Evolutionary conservation across 2,888 invertebrate genomes (phyloP).

Genomic region (Euphydryas editha): DNA sequence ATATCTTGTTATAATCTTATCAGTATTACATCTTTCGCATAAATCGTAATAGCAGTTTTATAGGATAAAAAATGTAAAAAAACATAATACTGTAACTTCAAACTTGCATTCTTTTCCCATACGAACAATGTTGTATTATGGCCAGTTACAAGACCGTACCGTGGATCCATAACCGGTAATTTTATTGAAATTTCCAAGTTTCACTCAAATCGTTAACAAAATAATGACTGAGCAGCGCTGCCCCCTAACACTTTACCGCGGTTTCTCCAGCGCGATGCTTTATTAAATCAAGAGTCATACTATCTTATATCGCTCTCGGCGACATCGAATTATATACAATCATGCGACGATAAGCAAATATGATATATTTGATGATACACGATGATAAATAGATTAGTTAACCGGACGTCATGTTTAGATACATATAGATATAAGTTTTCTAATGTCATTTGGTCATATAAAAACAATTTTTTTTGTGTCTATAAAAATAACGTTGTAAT

Average conservation of each 20-base stretch:
- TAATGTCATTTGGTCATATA: background rate
- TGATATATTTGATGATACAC: slow-evolving; percentile 44
- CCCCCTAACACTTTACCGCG: slow-evolving; percentile 69
- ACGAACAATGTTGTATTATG: slow-evolving; percentile 35
- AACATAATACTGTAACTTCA: slow-evolving; percentile 35
- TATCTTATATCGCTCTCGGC: slow-evolving; percentile 66
- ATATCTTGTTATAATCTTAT: background rate
- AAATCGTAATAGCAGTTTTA: slow-evolving; percentile 8
- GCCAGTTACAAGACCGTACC: slow-evolving; percentile 36
- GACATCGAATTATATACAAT: slow-evolving; percentile 61
- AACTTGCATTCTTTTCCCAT: slow-evolving; percentile 36
- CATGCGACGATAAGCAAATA: slow-evolving; percentile 52
- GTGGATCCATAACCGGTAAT: slow-evolving; percentile 60
- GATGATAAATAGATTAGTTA: slow-evolving; percentile 23
- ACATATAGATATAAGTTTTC: background rate
- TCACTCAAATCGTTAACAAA: slow-evolving; percentile 73
- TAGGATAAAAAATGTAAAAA: slow-evolving; percentile 23
- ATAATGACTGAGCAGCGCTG: slow-evolving; percentile 66
- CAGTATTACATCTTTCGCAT: background rate
- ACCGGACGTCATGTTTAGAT: slow-evolving; percentile 14
- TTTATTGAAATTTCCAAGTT: slow-evolving; percentile 71
- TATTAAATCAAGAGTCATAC: slow-evolving; percentile 72
- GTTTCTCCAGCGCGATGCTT: slow-evolving; percentile 65
- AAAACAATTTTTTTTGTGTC: too few species aligned
- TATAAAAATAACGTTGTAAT: too few species aligned